Conservation (phyloP, 2,888 invertebrate species). For the Melanargia galathea region DNA sequence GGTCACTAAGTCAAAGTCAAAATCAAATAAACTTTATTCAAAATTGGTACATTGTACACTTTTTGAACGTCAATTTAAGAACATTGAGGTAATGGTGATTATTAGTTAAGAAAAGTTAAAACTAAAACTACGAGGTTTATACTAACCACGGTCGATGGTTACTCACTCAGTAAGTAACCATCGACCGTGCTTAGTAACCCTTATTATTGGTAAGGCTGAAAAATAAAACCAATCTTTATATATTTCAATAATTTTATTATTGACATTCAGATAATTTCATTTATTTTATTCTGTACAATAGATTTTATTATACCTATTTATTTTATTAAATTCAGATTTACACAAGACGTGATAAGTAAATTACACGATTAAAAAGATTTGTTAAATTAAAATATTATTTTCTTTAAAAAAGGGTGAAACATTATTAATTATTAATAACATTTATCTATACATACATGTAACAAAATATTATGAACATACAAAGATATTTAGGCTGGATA, state of each 20-base stretch:
- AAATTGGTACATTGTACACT: too few relatives aligned
- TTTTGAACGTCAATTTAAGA: too few relatives aligned
- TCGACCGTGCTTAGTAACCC: background rate
- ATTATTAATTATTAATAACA: background rate
- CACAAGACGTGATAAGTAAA: slow-evolving; percentile 1
- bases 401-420: background rate
- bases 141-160: too few relatives aligned
- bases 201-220: background rate
- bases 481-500: too few relatives aligned
- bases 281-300: slow-evolving; percentile 69
- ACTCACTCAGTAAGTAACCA: too few relatives aligned
- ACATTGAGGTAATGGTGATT: too few relatives aligned
- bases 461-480: background rate
- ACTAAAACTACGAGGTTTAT: too few relatives aligned
- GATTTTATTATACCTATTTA: slow-evolving; percentile 44
- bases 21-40: too few relatives aligned
- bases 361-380: background rate
- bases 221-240: slow-evolving; percentile 6
- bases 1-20: too few relatives aligned
- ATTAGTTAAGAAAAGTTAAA: too few relatives aligned
- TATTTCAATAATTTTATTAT: slow-evolving; percentile 47
- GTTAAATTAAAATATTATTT: too few relatives aligned
- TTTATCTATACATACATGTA: slow-evolving; percentile 5
- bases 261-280: slow-evolving; percentile 65
- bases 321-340: slow-evolving; percentile 26